Evolutionary conservation across 1,140 invertebrate genomes (phyloP).

Genomic region (Nasonia longicornis): DNA sequence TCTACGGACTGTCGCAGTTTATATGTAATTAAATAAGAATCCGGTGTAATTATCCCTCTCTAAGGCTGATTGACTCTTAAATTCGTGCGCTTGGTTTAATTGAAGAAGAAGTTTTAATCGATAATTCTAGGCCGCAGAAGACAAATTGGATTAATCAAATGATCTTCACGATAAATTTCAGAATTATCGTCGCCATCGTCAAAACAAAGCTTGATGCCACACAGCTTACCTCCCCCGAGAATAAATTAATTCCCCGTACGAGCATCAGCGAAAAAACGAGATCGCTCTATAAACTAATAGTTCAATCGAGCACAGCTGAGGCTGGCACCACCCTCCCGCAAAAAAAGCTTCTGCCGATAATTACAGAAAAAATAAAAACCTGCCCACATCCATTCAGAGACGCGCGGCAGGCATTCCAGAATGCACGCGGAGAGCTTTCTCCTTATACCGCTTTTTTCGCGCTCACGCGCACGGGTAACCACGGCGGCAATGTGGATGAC

Average conservation of each 20-base stretch:
- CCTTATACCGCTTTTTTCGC: conserved; percentile 9
- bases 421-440: conserved; percentile 9
- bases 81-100: not conserved
- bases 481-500: not conserved
- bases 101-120: not conserved
- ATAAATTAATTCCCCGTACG: not conserved
- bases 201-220: not conserved
- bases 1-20: not conserved
- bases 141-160: not conserved
- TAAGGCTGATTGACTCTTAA: not conserved
- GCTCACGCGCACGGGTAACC: conserved; percentile 19
- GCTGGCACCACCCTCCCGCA: not conserved
- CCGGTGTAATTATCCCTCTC: no score
- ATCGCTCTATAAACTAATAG: not conserved
- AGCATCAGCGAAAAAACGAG: not conserved
- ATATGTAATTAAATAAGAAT: no score
- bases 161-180: no score
- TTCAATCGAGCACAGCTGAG: not conserved
- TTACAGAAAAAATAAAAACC: not conserved
- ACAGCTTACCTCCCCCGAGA: not conserved
- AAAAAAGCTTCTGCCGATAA: not conserved
- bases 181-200: no score
- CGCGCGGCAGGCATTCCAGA: not conserved
- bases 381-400: no score
- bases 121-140: not conserved